Conservation (phyloP, 2,113 vertebrate species). For the Xerus inauris region DNA sequence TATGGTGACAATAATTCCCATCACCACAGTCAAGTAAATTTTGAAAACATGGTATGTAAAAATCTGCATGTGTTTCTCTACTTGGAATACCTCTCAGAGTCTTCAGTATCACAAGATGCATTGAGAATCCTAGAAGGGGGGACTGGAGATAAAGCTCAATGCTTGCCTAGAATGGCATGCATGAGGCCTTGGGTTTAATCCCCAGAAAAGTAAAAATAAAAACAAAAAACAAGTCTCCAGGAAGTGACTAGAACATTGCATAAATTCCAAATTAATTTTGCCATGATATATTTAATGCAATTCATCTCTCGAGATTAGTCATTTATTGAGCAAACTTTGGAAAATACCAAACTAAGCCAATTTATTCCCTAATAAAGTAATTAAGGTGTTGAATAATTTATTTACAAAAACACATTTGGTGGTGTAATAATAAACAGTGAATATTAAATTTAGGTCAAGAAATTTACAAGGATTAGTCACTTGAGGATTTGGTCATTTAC, state of each 20-base stretch:
- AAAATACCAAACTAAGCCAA: not conserved
- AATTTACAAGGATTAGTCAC: not conserved
- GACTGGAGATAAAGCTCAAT: not conserved
- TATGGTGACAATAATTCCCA: not conserved
- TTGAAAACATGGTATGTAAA: not conserved
- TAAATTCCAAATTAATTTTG: not conserved
- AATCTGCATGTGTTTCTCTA: not conserved
- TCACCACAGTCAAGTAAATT: not conserved
- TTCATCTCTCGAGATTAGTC: not conserved
- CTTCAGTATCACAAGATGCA: not conserved
- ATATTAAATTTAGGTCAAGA: not conserved
- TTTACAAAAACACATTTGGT: not conserved
- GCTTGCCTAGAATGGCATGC: too few relatives aligned
- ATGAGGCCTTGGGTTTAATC: not conserved
- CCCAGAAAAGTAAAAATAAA: not conserved
- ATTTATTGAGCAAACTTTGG: not conserved
- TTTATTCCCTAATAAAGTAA: conserved; percentile 2
- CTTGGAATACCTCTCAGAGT: not conserved
- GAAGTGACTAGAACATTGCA: not conserved
- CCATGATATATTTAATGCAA: not conserved
- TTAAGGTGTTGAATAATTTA: not conserved
- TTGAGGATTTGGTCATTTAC: conserved; percentile 39
- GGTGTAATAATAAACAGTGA: not conserved
- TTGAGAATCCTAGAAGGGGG: not conserved
- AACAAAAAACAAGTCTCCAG: not conserved